Evolutionary conservation across 1,140 invertebrate genomes (phyloP).

Genomic region (Nylanderia fulva): DNA sequence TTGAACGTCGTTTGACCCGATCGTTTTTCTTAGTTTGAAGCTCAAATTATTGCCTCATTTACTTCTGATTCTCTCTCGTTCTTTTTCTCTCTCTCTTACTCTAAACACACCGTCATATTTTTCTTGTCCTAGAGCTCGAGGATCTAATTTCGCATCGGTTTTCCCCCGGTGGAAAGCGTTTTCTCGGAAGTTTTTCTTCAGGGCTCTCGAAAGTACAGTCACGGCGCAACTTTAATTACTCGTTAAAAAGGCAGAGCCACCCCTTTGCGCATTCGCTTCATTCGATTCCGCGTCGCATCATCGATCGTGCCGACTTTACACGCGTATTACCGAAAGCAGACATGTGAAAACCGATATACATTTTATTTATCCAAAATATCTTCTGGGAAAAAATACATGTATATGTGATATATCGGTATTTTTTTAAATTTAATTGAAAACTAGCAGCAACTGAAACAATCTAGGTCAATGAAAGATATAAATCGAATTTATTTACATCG

Average conservation of each 20-base stretch:
- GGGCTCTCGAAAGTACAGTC: not conserved
- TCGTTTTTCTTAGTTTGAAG: not conserved
- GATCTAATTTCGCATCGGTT: constrained; percentile 7
- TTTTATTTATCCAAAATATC: not conserved
- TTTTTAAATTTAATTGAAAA: constrained; percentile 1
- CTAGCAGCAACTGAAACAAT: no score
- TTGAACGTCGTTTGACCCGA: no score
- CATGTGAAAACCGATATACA: not conserved
- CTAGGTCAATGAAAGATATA: no score
- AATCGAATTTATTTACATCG: no score
- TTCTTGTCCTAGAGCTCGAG: constrained; percentile 1
- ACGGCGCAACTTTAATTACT: constrained; percentile 42
- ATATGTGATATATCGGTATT: not conserved
- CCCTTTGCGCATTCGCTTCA: constrained; percentile 25
- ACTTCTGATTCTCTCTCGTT: not conserved
- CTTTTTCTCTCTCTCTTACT: not conserved
- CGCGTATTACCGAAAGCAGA: not conserved
- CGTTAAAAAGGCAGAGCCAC: constrained; percentile 33
- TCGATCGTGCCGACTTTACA: constrained; percentile 29
- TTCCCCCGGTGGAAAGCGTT: not conserved
- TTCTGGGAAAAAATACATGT: not conserved
- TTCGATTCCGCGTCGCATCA: constrained; percentile 17
- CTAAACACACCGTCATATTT: constrained; percentile 23
- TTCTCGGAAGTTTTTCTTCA: constrained; percentile 11
- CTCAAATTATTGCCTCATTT: constrained; percentile 7